A percentile compares a stretch with the other conserved stretches of the same genome.
Conservation (phyloP, 2,113 vertebrate genomes). For the Hippoglossus stenolepis region DNA sequence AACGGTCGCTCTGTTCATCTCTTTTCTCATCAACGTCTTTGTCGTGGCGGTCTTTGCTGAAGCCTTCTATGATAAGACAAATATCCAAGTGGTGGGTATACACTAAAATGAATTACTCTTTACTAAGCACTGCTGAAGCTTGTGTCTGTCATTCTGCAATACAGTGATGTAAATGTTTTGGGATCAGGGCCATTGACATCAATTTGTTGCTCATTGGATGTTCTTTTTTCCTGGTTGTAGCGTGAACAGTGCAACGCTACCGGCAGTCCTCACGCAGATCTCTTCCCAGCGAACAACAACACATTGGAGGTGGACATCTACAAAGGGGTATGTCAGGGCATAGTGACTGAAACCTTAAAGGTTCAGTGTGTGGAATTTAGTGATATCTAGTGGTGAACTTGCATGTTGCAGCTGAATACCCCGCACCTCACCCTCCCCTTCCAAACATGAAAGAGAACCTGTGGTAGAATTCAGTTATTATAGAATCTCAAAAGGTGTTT, state of each 20-base stretch:
- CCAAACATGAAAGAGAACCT: too few species aligned
- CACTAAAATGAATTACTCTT: neutral
- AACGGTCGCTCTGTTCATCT: conserved; percentile 91
- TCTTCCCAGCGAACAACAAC: conserved; percentile 88
- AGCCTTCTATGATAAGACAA: conserved; percentile 89
- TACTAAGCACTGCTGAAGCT: neutral
- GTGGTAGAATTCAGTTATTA: too few species aligned
- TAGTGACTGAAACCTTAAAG: neutral
- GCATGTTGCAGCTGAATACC: too few species aligned
- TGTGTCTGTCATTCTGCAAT: neutral
- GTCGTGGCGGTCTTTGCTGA: conserved; percentile 94
- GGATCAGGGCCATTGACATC: neutral
- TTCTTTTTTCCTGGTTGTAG: conserved; percentile 51
- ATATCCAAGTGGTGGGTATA: conserved; percentile 87
- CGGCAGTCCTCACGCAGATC: conserved; percentile 79
- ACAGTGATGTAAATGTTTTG: neutral
- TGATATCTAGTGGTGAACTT: too few species aligned
- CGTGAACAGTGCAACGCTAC: conserved; percentile 76
- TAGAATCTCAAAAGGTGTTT: too few species aligned
- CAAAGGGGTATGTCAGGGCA: conserved; percentile 88
- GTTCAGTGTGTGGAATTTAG: too few species aligned
- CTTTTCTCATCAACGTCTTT: conserved; percentile 98
- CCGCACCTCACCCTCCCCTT: too few species aligned
- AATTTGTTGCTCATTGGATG: neutral
- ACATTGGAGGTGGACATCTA: conserved; percentile 94